A percentile compares a stretch with the other conserved stretches of the same genome.
Evolutionary conservation across 2,113 vertebrate species (phyloP).

Genomic region (Rhineura floridana): DNA sequence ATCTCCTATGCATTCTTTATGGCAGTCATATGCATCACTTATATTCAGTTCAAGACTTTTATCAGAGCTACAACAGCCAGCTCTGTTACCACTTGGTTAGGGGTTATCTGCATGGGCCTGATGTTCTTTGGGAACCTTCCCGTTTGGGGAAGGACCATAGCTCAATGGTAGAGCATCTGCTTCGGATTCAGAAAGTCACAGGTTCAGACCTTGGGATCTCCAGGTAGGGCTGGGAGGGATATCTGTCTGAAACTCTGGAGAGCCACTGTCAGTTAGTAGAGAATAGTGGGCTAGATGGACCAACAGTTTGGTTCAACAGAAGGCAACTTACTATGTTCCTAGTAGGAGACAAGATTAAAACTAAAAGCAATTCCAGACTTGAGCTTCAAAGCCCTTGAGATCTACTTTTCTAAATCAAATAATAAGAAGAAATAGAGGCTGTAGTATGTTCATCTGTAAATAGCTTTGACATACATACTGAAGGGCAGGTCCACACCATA

Average conservation of each 20-base stretch:
- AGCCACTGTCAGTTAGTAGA: too few relatives aligned
- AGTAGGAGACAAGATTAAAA: neutral
- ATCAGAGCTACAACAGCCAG: neutral
- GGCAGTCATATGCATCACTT: constrained; percentile 16
- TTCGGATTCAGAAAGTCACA: too few relatives aligned
- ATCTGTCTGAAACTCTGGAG: too few relatives aligned
- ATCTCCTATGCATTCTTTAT: constrained; percentile 17
- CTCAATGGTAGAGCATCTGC: too few relatives aligned
- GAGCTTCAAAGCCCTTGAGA: neutral
- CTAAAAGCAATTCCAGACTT: neutral
- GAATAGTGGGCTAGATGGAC: too few relatives aligned
- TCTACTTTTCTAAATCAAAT: neutral
- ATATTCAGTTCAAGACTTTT: neutral
- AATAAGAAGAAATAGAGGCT: neutral
- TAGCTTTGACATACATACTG: neutral
- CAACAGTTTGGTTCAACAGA: too few relatives aligned
- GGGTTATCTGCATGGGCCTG: neutral
- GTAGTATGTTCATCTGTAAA: neutral
- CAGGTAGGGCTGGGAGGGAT: too few relatives aligned
- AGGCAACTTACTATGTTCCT: too few relatives aligned
- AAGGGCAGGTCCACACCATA: too few relatives aligned
- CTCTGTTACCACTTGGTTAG: neutral
- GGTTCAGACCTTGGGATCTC: too few relatives aligned
- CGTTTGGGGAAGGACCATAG: too few relatives aligned
- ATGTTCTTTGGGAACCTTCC: neutral